Evolutionary conservation across 1,140 invertebrate genomes (phyloP).

Genomic region (Drosophila azteca): DNA sequence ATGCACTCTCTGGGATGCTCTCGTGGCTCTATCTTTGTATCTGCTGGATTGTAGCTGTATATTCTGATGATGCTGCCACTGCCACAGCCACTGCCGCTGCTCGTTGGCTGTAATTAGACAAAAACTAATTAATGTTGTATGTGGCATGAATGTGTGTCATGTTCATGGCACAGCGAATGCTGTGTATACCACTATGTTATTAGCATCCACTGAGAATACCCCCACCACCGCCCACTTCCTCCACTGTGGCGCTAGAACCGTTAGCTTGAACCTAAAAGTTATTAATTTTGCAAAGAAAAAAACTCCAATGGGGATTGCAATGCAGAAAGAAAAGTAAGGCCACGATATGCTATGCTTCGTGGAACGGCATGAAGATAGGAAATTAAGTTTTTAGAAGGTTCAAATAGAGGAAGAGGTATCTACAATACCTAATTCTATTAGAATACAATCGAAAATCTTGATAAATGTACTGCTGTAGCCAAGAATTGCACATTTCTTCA

Average conservation of each 20-base stretch:
- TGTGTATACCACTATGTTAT: conserved; percentile 36
- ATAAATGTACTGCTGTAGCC: conserved; percentile 9
- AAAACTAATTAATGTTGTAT: conserved; percentile 72
- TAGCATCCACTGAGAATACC: conserved; percentile 36
- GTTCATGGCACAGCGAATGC: conserved; percentile 30
- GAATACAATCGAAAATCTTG: background rate
- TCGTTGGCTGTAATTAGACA: conserved; percentile 60
- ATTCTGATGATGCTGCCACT: conserved; percentile 14
- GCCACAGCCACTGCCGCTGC: background rate
- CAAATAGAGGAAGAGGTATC: too few species aligned
- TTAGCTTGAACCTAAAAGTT: conserved; percentile 28
- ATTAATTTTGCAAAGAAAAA: conserved; percentile 32
- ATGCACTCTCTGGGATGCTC: conserved; percentile 2
- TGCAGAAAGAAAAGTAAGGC: conserved; percentile 6
- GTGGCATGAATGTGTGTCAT: conserved; percentile 49
- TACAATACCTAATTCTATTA: background rate
- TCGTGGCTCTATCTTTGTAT: conserved; percentile 16
- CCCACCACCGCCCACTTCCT: conserved; percentile 11
- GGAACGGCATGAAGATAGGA: background rate
- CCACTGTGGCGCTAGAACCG: conserved; percentile 1
- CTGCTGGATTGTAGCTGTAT: conserved; percentile 53
- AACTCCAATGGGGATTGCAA: background rate
- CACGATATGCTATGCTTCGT: conserved; percentile 21
- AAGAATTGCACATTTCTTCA: conserved; percentile 24
- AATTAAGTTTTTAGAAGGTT: conserved; percentile 8